Base-by-base conservation (phyloP, 2,113 vertebrate genomes). In the Oreochromis niloticus region DNA sequence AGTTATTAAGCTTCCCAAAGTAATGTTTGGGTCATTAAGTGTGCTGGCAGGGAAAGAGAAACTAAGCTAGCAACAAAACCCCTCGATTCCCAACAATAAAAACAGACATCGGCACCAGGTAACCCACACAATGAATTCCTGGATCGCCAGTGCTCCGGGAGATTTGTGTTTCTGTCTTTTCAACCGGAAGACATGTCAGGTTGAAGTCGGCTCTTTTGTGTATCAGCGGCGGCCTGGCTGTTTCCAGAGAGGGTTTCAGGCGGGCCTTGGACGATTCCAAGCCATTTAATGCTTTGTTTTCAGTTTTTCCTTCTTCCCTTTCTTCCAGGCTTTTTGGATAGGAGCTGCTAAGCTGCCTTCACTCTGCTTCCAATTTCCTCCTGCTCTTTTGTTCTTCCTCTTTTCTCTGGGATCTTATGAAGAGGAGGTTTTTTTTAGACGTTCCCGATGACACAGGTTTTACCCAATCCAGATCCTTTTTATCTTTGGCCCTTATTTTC, bases 341-440 rank as follows among this genome's bases (percentile, higher is more conserved):
- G 80, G 84, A 71, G 91, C 87, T 90, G 79, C 91, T 91, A 92
- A 94, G 91, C 93, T 89, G 86, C 87, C 84, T 88, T 89, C 80
- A 80, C 88, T 91, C 91, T 94, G 91, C 90, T 94, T 94, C 93
- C 91, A 94, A 95, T 95, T 95, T 95, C 94, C 93, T 90, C 87
- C 82, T 54, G 82, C 86, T 91, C 89, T 93, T 93, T 90, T 91
- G 88, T 92, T 93, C 88, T 93, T 92, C 88, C 89, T 91, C 84
- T 85, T 89, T 83, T 92, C 61, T 66, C 63, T n/a, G 12, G 68
- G 82, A 91, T 91, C 83, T 86, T 92, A 90, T 85, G 90, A 90
- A 89, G 92, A 92, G 66, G 85, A 87, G 80, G 19, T 41, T 75
- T 75, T 91, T 91, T 91, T 90, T 88, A 82, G 79, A 88, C 66